Conservation (phyloP, 2,113 vertebrate species). For the Axis porcinus region DNA sequence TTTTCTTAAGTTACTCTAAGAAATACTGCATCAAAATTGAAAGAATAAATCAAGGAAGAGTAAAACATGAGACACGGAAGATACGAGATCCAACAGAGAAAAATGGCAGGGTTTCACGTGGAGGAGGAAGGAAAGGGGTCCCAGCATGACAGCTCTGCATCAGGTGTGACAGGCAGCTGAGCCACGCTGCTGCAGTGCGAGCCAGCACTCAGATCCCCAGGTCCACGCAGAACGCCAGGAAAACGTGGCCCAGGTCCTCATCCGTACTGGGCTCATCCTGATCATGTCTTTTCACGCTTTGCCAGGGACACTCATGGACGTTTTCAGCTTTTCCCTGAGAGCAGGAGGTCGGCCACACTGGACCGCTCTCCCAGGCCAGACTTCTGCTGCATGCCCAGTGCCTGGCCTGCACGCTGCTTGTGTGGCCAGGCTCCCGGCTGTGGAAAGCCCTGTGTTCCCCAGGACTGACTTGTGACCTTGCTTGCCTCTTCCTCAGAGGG, state of each 20-base stretch:
- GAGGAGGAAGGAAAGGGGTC: neutral
- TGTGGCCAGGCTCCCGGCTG: neutral
- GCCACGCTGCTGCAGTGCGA: fast-evolving
- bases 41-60: neutral
- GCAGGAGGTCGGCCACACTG: neutral
- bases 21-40: neutral
- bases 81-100: neutral
- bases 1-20: neutral
- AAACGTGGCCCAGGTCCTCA: no score
- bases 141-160: neutral
- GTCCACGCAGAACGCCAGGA: neutral
- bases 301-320: neutral
- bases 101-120: neutral
- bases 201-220: neutral
- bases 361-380: neutral
- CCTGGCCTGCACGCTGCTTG: neutral
- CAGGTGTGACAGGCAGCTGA: neutral
- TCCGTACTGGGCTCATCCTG: neutral
- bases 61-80: neutral
- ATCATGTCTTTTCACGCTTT: neutral
- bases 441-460: neutral
- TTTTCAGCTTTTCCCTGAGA: neutral
- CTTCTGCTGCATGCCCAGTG: neutral
- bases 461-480: neutral
- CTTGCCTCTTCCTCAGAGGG: neutral